Evolutionary conservation across 2,888 invertebrate species (phyloP).

Genomic region (Tyria jacobaeae): DNA sequence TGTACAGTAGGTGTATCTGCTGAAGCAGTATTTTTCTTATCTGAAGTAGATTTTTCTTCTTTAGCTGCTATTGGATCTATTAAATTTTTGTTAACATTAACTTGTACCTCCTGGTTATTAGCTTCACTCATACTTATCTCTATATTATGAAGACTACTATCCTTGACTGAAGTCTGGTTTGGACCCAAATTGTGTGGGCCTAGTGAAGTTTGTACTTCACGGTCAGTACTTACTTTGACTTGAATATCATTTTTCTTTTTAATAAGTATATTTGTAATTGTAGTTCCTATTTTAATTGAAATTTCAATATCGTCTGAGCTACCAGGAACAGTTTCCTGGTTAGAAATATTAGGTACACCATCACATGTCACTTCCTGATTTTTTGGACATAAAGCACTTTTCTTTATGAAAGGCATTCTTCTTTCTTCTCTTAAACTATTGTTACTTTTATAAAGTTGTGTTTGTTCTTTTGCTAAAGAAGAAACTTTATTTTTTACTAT

Average conservation of each 20-base stretch:
- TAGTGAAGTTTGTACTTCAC: constrained; percentile 71
- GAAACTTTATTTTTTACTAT: background rate
- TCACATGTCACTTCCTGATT: constrained; percentile 30
- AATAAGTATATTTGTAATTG: constrained; percentile 72
- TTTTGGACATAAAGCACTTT: constrained; percentile 54
- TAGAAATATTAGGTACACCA: constrained; percentile 42
- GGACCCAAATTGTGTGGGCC: constrained; percentile 41
- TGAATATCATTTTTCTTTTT: constrained; percentile 73
- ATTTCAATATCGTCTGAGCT: constrained; percentile 74
- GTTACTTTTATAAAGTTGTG: constrained; percentile 16
- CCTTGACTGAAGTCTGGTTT: constrained; percentile 31
- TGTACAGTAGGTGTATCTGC: constrained; percentile 73
- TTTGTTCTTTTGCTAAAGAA: background rate
- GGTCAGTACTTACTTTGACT: constrained; percentile 71
- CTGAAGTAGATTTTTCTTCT: constrained; percentile 55
- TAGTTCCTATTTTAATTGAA: constrained; percentile 74
- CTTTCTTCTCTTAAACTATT: background rate
- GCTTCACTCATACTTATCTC: constrained; percentile 48
- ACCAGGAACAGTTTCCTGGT: constrained; percentile 39
- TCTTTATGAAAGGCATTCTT: constrained; percentile 68
- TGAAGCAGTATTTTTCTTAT: constrained; percentile 76
- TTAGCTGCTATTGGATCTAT: constrained; percentile 17
- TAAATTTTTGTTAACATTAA: constrained; percentile 23
- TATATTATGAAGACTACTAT: constrained; percentile 43
- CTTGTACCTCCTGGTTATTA: constrained; percentile 28